Evolutionary conservation across 2,113 vertebrate genomes (phyloP), one percentile per base, ranked within the genome.

Genomic region (Tachysurus vachellii): DNA sequence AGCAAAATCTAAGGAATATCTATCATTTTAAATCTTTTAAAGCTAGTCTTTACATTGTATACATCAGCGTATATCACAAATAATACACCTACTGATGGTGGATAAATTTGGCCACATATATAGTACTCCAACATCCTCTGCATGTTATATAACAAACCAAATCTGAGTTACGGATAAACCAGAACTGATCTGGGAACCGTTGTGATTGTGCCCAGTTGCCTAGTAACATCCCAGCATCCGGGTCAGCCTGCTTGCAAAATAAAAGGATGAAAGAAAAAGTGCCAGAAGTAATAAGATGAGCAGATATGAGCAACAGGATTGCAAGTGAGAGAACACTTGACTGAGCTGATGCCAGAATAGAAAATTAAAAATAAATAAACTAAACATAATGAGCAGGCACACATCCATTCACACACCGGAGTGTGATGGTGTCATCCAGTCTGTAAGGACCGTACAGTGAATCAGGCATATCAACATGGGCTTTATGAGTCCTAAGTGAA

Each of bases 151-250:
- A 76, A 85, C 14, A 77, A 62, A 71, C 13, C 56, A 31, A 50
- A 53, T 56, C 59, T 56, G 75, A 54, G 73, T 10, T 10, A 5
- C 42, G 9, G 82, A 50, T 61, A 62, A 47, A 44, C 73, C 61
- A 56, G 14, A 21, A 71, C 36, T 56, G 42, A 26, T 19, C 23
- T 47, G 28, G 13, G 57, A 82, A 42, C 12, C 11, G 70, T 83
- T 81, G 68, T 64, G 44, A 57, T 80, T 57, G 66, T 76, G 64
- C 17, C 71, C 6, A 64, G 76, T 75, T 85, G 84, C 75, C 66
- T 80, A 80, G 83, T 62, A 81, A 62, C 47, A 50, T 50, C 83
- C 68, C 66, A 81, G 54, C 83, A 81, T 87, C 83, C 42, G 42
- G 76, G n/a, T 23, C n/a, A 4, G 28, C 21, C 44, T 75, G 77